phyloP scores from a whole-genome alignment of 2,888 invertebrate genomes.

The Drosophila austrosaltans region DNA sequence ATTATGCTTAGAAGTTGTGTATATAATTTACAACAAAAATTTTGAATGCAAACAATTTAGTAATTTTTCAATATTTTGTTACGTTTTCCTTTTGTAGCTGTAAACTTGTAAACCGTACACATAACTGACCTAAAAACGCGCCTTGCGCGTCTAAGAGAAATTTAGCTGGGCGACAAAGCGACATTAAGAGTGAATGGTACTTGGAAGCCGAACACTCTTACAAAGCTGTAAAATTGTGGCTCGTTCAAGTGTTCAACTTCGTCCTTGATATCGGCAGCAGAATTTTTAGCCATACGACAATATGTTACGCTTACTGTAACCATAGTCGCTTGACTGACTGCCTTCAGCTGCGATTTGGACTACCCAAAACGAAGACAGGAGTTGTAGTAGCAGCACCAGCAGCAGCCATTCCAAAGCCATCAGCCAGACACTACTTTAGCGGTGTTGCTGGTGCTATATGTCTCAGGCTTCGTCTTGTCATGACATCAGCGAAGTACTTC shows the following conservation, averaged over 20 bases:
- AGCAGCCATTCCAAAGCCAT: slow-evolving; percentile 4
- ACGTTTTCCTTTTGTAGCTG: background rate
- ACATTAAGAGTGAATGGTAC: slow-evolving; percentile 59
- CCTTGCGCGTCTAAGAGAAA: slow-evolving; percentile 35
- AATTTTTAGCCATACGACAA: slow-evolving; percentile 64
- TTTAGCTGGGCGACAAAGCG: slow-evolving; percentile 60
- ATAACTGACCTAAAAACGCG: slow-evolving; percentile 49
- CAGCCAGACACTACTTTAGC: slow-evolving; percentile 16
- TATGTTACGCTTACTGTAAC: slow-evolving; percentile 62
- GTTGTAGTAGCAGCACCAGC: slow-evolving; percentile 33
- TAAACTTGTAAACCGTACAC: background rate
- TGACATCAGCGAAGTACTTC: slow-evolving; percentile 55
- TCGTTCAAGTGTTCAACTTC: slow-evolving; percentile 70
- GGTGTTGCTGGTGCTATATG: slow-evolving; percentile 30
- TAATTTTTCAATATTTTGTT: background rate
- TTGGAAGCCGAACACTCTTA: background rate
- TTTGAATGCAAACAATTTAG: too few relatives aligned
- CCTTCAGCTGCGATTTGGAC: slow-evolving; percentile 33
- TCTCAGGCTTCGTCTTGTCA: slow-evolving; percentile 52
- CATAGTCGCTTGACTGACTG: slow-evolving; percentile 39
- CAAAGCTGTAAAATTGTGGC: slow-evolving; percentile 39
- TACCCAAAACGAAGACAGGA: slow-evolving; percentile 19
- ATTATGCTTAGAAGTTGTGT: background rate
- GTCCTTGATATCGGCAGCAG: slow-evolving; percentile 70
- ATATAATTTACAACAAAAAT: background rate